Base-by-base conservation (phyloP, 2,113 vertebrate species). In the Psittacula cyanocephala region DNA sequence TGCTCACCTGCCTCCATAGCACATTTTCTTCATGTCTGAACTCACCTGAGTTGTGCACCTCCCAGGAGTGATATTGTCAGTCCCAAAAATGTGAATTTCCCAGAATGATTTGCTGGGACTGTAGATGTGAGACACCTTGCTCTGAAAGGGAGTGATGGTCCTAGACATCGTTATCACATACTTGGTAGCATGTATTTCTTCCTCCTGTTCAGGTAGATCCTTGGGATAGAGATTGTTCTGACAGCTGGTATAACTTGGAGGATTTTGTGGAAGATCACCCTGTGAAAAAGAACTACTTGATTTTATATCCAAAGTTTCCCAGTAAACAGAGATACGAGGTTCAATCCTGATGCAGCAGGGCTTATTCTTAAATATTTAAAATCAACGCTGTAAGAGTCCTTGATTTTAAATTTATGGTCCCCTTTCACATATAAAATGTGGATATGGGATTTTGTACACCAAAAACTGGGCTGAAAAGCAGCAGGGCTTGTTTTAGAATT, bases 281-380 rank as follows among this genome's bases (percentile, higher is more conserved):
- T 1, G 0, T 18, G 12, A 83, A 63, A 91, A 91, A 82, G 11
- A 70, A 37, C 5, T 59, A 55, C 67, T 92, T 64, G 15, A 71
- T 83, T 90, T 70, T 2, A 0, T 25, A 78, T 57, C 33, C 74
- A 33, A 77, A 47, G 8, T 60, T 89, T 86, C 24, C 31, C 50
- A 74, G 27, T 81, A 83, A 92, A 63, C n/a, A 75, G 33, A 92
- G 75, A 74, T 89, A 64, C 13, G 12, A 94, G 6, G 43, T 81
- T 94, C 33, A 50, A 6, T 82, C 76, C 74, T 83, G 43, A 55
- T 80, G 27, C 33, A 77, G n/a, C 81, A 75, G 33, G 46, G 50
- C 14, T 86, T 67, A 80, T 70, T 88, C 68, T 94, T 91, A 91
- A 85, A 85, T 94, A 95, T 86, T 95, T 88, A 88, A 91, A 89